Percentiles rank a stretch among this genome's conserved stretches.
These are phyloP conservation scores for Luperina testacea DNA, from an alignment of 2,888 invertebrate genomes.

Conservation along the genomic window DNA sequence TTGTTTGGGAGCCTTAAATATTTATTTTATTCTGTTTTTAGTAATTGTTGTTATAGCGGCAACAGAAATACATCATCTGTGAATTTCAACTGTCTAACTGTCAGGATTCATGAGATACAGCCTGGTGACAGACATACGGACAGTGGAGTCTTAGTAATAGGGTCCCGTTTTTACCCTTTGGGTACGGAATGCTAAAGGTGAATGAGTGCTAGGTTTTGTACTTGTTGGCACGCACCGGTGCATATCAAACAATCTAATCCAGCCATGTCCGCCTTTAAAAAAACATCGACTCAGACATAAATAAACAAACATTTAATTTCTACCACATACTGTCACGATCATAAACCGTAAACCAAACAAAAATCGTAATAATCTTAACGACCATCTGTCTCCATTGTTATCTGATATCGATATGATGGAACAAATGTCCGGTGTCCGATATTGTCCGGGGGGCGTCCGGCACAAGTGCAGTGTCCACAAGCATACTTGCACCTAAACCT, in stretches of 20 bases:
- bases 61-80: too few species aligned
- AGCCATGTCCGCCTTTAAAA: slow-evolving; percentile 6
- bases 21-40: too few species aligned
- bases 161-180: too few species aligned
- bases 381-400: slow-evolving; percentile 64
- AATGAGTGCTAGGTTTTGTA: background rate
- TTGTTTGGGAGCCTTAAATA: too few species aligned
- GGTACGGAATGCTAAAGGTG: too few species aligned
- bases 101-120: too few species aligned
- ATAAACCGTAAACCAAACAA: slow-evolving; percentile 56
- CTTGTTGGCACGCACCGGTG: background rate
- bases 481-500: slow-evolving; percentile 66
- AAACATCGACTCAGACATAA: slow-evolving; percentile 3
- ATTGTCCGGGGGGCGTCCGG: slow-evolving; percentile 72
- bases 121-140: too few species aligned
- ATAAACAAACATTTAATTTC: slow-evolving; percentile 37
- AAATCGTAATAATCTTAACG: slow-evolving; percentile 52
- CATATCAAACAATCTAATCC: slow-evolving; percentile 3
- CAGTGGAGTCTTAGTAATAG: too few species aligned
- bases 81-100: too few species aligned
- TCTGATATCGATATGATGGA: slow-evolving; percentile 61
- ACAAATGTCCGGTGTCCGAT: slow-evolving; percentile 67
- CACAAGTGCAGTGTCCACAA: slow-evolving; percentile 80
- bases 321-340: slow-evolving; percentile 31
- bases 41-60: too few species aligned